These are phyloP conservation scores for Leptestheria dahalacensis DNA, from an alignment of 1,140 invertebrate species.

Conservation along the genomic window DNA sequence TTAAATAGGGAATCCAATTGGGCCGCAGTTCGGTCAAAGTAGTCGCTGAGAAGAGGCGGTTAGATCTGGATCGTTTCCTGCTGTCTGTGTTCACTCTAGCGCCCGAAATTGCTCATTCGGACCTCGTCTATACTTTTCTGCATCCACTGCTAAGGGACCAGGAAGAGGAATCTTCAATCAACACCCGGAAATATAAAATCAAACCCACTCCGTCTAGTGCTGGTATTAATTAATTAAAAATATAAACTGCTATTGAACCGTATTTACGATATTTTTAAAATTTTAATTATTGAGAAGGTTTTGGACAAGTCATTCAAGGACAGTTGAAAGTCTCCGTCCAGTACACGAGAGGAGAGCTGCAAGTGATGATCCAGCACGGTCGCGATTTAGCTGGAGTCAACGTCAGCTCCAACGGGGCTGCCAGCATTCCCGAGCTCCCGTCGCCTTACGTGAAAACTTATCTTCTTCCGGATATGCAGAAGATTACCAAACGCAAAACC, in stretches of 20 bases:
- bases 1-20: constrained; percentile 47
- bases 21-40: constrained; percentile 85
- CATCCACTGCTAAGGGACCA: constrained; percentile 82
- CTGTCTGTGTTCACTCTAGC: constrained; percentile 68
- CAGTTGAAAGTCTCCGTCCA: constrained; percentile 68
- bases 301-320: constrained; percentile 25
- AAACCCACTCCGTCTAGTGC: constrained; percentile 29
- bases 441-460: constrained; percentile 91
- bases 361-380: constrained; percentile 77
- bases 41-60: constrained; percentile 76
- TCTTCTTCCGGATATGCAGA: constrained; percentile 51
- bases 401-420: constrained; percentile 33
- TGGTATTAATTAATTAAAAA: constrained; percentile 14
- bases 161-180: constrained; percentile 40
- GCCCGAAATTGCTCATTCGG: constrained; percentile 86
- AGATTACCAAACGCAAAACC: constrained; percentile 74
- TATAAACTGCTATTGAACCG: background rate
- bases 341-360: constrained; percentile 60
- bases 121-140: constrained; percentile 95
- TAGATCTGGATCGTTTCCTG: constrained; percentile 75
- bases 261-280: background rate
- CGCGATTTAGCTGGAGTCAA: constrained; percentile 53
- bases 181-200: constrained; percentile 41
- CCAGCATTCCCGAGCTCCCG: constrained; percentile 30
- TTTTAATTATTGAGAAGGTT: background rate